Conservation (phyloP, 2,113 vertebrate species). For the Myrmecophaga tridactyla region DNA sequence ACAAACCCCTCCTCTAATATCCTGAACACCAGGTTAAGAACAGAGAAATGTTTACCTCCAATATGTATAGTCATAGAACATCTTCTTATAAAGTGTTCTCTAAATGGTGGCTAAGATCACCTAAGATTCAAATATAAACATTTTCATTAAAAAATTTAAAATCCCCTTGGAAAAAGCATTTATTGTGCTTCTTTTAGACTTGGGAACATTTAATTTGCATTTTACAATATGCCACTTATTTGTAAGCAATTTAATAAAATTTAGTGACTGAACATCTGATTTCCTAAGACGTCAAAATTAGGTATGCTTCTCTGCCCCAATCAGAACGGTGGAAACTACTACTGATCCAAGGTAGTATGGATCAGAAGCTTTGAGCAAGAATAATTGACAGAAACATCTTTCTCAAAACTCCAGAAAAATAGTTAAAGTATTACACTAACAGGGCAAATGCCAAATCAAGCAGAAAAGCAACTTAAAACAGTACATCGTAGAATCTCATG, state of each 20-base stretch:
- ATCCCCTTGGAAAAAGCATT: constrained; percentile 7
- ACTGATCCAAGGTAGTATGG: too few relatives aligned
- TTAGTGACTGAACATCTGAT: background rate
- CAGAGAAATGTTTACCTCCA: background rate
- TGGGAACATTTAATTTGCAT: background rate
- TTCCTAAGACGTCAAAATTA: background rate
- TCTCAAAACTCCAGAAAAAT: too few relatives aligned
- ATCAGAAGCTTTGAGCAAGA: too few relatives aligned
- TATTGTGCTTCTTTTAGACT: background rate
- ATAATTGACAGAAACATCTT: too few relatives aligned
- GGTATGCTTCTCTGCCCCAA: background rate
- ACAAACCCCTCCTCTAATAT: background rate
- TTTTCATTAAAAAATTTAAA: background rate
- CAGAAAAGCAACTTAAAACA: too few relatives aligned
- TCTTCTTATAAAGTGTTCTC: background rate
- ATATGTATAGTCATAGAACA: background rate
- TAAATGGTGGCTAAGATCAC: background rate
- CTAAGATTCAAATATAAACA: constrained; percentile 35
- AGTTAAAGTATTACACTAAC: too few relatives aligned
- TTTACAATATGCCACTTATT: constrained; percentile 41
- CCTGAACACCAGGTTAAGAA: background rate
- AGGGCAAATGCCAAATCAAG: too few relatives aligned
- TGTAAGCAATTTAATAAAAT: constrained; percentile 45
- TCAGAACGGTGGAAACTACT: too few relatives aligned
- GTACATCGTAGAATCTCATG: too few relatives aligned